Percentiles rank a stretch among this genome's conserved stretches.
phyloP scores from a whole-genome alignment of 2,888 invertebrate genomes.

The Empis stercorea region DNA sequence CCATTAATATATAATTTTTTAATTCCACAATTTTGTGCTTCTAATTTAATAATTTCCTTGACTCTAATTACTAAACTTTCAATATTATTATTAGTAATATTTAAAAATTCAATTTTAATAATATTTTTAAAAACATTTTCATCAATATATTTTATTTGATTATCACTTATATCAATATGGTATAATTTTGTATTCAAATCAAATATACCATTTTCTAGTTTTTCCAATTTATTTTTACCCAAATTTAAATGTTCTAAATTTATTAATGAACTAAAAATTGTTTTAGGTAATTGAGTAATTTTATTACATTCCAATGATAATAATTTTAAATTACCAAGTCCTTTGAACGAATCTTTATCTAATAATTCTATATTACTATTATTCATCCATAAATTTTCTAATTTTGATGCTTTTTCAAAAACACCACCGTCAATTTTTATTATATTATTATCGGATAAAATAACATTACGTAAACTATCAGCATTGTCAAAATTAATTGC shows the following conservation, averaged over 20 bases:
- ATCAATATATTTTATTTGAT: not conserved
- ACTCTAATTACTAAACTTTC: not conserved
- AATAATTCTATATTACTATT: not conserved
- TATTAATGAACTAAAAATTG: not conserved
- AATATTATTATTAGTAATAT: not conserved
- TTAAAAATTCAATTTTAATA: not conserved
- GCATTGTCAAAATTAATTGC: not conserved
- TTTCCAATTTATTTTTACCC: constrained; percentile 1
- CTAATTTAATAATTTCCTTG: not conserved
- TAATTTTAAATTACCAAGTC: not conserved
- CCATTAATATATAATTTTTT: not conserved
- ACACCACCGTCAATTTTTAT: not conserved
- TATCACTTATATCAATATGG: not conserved
- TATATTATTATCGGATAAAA: not conserved
- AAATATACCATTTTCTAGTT: not conserved
- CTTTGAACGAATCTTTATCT: constrained; percentile 1
- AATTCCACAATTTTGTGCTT: not conserved
- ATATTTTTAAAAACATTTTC: not conserved
- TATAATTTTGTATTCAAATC: not conserved
- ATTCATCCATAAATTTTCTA: not conserved
- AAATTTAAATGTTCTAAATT: not conserved
- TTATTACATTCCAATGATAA: not conserved
- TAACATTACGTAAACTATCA: not conserved
- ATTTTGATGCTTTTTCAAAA: not conserved
- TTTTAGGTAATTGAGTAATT: not conserved